phyloP scores from a whole-genome alignment of 2,797 vertebrate genomes.

The Scolopax bukidnonensis region DNA sequence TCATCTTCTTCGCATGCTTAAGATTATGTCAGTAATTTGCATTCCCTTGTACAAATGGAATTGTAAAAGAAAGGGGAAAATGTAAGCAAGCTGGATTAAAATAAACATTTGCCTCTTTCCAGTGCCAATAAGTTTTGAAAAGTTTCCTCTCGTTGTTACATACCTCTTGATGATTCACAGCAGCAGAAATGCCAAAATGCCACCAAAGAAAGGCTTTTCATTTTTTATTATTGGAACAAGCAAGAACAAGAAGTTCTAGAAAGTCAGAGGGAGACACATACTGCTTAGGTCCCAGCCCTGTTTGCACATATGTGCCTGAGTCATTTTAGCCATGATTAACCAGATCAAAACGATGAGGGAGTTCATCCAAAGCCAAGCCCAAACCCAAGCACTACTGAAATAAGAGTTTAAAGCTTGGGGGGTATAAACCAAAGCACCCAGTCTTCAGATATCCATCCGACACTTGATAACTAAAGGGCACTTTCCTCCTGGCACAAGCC shows the following conservation, averaged over 20 bases:
- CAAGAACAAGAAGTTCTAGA: conserved; percentile 48
- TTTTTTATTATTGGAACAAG: conserved; percentile 20
- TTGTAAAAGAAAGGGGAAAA: conserved; percentile 14
- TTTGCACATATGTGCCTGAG: background rate
- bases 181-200: conserved; percentile 49
- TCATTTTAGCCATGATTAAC: conserved; percentile 27
- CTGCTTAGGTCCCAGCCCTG: background rate
- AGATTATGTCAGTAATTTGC: conserved; percentile 33
- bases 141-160: conserved; percentile 32
- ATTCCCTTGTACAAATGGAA: conserved; percentile 27
- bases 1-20: background rate
- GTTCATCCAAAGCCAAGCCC: conserved; percentile 14
- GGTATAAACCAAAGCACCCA: background rate
- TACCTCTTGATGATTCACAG: conserved; percentile 51
- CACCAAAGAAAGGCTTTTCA: conserved; percentile 58
- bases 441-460: background rate
- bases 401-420: background rate
- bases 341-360: background rate
- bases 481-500: background rate
- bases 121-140: conserved; percentile 34
- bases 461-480: background rate
- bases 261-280: conserved; percentile 1
- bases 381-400: background rate
- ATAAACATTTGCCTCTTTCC: conserved; percentile 39
- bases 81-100: conserved; percentile 45